These are phyloP conservation scores for Globia sparganii DNA, from an alignment of 2,888 invertebrate genomes.

Conservation along the genomic window DNA sequence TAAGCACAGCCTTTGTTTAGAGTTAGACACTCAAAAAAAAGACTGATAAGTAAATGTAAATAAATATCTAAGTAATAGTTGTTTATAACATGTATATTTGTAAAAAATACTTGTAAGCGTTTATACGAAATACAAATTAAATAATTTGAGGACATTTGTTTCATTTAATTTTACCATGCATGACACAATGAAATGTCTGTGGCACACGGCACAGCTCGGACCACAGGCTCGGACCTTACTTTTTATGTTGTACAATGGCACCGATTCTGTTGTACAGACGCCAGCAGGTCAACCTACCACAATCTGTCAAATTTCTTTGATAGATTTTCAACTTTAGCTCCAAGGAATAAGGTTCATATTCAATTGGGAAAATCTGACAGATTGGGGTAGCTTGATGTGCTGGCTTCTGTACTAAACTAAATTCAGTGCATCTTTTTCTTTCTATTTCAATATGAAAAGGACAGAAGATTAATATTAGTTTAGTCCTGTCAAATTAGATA, in stretches of 20 bases:
- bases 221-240: not conserved
- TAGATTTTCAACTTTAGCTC: too few relatives aligned
- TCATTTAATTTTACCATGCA: conserved; percentile 22
- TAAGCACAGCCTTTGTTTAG: conserved; percentile 49
- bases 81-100: conserved; percentile 63
- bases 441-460: too few relatives aligned
- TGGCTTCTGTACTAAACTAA: too few relatives aligned
- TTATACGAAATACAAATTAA: conserved; percentile 64
- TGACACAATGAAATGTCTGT: not conserved
- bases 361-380: too few relatives aligned
- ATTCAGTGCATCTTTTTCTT: too few relatives aligned
- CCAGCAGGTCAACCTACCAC: too few relatives aligned
- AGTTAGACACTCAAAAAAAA: conserved; percentile 66
- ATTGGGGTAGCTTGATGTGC: too few relatives aligned
- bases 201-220: not conserved
- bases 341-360: too few relatives aligned
- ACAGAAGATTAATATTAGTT: too few relatives aligned
- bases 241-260: not conserved
- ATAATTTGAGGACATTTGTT: conserved; percentile 39
- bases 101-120: conserved; percentile 60
- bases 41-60: conserved; percentile 68
- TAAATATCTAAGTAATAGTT: conserved; percentile 54
- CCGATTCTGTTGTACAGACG: too few relatives aligned
- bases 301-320: too few relatives aligned
- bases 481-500: too few relatives aligned